Conservation (phyloP, 2,888 invertebrate species). For the Spisula subtruncata region DNA sequence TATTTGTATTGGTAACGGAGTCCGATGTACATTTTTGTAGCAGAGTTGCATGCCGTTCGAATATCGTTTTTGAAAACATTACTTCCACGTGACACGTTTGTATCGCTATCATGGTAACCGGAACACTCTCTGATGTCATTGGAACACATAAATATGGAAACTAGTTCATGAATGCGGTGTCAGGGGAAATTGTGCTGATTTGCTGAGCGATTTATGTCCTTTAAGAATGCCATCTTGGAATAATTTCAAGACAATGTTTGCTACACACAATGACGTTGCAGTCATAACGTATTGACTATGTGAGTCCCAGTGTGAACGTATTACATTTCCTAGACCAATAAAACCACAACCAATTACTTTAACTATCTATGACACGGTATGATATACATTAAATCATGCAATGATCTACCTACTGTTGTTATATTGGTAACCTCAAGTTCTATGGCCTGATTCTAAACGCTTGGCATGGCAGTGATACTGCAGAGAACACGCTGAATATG, state of each 20-base stretch:
- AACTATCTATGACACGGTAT: background rate
- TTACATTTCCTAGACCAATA: background rate
- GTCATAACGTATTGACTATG: background rate
- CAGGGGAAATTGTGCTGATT: constrained; percentile 20
- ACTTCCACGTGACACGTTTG: background rate
- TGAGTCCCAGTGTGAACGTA: background rate
- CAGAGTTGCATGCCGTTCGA: background rate
- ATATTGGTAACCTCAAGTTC: too few species aligned
- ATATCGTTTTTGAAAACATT: background rate
- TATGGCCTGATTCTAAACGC: too few species aligned
- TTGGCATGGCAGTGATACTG: too few species aligned
- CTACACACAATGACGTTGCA: background rate
- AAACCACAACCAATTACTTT: background rate
- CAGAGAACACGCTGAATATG: too few species aligned
- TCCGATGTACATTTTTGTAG: too few species aligned
- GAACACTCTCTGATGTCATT: background rate
- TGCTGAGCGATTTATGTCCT: background rate
- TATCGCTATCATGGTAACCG: background rate
- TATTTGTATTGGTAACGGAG: background rate
- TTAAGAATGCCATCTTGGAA: background rate
- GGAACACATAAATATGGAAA: constrained; percentile 12
- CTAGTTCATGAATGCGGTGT: background rate
- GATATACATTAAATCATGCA: too few species aligned
- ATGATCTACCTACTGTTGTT: too few species aligned
- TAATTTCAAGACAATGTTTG: background rate